Base-by-base conservation (phyloP, 2,113 vertebrate genomes). In the Quiscalus mexicanus region DNA sequence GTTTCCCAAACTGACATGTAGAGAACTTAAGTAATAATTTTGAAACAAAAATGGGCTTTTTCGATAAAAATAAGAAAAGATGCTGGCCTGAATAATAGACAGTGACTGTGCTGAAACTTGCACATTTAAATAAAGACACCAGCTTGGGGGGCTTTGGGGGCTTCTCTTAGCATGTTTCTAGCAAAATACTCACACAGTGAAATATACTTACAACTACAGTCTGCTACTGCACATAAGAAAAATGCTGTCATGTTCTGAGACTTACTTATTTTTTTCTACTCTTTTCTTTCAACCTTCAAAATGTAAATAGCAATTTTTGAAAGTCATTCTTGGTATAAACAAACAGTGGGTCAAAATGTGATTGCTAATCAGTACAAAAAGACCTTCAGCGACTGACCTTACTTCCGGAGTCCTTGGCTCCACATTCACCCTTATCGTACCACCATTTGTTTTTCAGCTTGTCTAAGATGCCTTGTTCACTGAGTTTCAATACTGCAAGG, bases 401-500 rank as follows among this genome's bases (percentile, higher is more conserved):
- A 99, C 99, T 99, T 99, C 99, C 99, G 98, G 99, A 99, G 98
- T 99, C 99, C 99, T 99, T 99, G 99, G 98, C 98, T 98, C 99
- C 99, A 99, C 99, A 99, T 98, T 99, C 99, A 98, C 99, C 99
- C 97, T 99, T 99, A 99, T 99, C 99, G 99, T 99, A 99, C 99
- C 99, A 99, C 99, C 99, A 99, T 99, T 99, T 99, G 99, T 98
- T 99, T 99, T 99, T 99, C 99, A 99, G 99, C 99, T 99, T 99
- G 99, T 99, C 99, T 99, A 99, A 99, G 99, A 99, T 98, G 99
- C 99, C 99, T 99, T 98, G 98, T 98, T 99, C 99, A 99, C 99
- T 99, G 99, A 99, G 99, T 99, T 99, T 99, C 99, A 99, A 99
- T 98, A 99, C 99, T 97, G 99, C 99, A 99, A 99, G 99, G 99